A percentile compares a stretch with the other conserved stretches of the same genome.
Conservation (phyloP, 1,140 invertebrate species). For the Planococcus citri region DNA sequence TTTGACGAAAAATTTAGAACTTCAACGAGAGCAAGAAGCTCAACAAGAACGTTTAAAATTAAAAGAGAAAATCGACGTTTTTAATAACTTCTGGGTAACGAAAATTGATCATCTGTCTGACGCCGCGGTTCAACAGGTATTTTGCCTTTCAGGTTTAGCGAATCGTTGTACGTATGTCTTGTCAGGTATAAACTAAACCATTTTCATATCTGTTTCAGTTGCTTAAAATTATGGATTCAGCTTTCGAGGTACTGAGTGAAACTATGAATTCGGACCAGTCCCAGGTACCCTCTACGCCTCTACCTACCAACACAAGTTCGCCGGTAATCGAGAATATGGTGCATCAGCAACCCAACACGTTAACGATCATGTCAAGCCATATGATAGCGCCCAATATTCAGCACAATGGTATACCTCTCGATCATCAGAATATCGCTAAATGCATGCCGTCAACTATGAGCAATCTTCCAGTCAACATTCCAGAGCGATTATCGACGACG, state of each 20-base stretch:
- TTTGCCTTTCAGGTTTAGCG: background rate
- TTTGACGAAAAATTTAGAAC: conserved; percentile 13
- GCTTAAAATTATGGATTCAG: conserved; percentile 5
- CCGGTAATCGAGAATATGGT: background rate
- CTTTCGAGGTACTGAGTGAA: background rate
- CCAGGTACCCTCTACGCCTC: background rate
- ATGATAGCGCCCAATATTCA: background rate
- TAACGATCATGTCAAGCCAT: background rate
- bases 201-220: background rate
- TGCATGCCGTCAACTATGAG: background rate
- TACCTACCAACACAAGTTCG: background rate
- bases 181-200: no score
- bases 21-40: background rate
- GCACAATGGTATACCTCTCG: background rate
- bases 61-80: background rate
- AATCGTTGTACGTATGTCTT: no score
- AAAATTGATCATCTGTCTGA: background rate
- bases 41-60: conserved; percentile 9
- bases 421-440: background rate
- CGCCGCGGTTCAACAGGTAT: background rate
- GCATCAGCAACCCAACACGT: background rate
- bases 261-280: background rate
- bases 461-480: background rate
- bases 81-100: background rate
- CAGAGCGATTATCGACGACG: background rate